Evolutionary conservation across 2,888 invertebrate species (phyloP), one percentile per base, ranked within the genome.

Genomic region (Elegia similella): DNA sequence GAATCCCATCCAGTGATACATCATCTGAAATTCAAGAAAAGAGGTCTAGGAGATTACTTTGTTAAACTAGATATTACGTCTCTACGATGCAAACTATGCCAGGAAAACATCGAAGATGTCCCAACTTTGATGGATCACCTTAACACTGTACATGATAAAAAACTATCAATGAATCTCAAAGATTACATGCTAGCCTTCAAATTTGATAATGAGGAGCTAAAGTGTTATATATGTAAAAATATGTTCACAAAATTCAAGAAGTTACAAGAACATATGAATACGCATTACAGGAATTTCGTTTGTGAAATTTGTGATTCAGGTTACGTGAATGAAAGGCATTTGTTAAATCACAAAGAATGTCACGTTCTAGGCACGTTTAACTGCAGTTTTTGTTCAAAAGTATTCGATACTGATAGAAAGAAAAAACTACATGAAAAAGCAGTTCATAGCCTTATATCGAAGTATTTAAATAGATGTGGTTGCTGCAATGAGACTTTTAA

Each of bases 311-410:
- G 85, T 58, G 77, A 75, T 17, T 62, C 71, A 0, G 80, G 81
- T 0, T 85, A 80, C 13, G 74, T 83, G 0, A 82, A 73, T 34
- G 68, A 70, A 38, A 63, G 72, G 6, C 73, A 74, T 59, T 56
- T 80, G 2, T 70, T 72, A 13, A 66, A 71, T 0, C 87, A 88
- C 54, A 65, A 70, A 15, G 74, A 77, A 13, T 64, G 75, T 15
- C 86, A 87, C 52, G 73, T 72, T 59, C 75, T 68, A 3, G 87
- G 86, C 0, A 65, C 63, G 0, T 80, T 78, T 46, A 67, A 71
- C 16, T 92, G 92, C 55, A 72, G 74, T 0, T 77, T 70, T 47
- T 92, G 92, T 59, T 66, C 80, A 0, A 92, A 92, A 66, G 72
- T 82, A 0, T 92, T 92, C 62, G 78, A 88, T 15, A 90, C 85